Evolutionary conservation across 2,113 vertebrate species (phyloP).

Genomic region (Tautogolabrus adspersus): DNA sequence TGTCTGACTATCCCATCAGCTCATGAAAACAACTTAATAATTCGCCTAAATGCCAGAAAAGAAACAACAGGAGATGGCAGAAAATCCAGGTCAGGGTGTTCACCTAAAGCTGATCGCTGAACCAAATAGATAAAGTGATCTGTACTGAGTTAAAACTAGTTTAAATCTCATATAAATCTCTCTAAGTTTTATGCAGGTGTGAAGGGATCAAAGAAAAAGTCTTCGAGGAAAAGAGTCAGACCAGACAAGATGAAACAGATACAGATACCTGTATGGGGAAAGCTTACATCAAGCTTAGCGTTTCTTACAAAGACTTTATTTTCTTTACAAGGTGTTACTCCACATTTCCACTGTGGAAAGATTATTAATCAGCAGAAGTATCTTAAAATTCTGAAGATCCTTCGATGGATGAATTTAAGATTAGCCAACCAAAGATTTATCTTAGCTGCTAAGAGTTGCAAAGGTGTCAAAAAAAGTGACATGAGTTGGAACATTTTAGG

Average conservation of each 20-base stretch:
- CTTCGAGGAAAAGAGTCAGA: neutral
- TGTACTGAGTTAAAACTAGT: too few species aligned
- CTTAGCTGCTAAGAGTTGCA: neutral
- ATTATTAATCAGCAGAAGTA: neutral
- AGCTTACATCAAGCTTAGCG: neutral
- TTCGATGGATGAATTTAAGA: neutral
- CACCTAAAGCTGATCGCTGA: neutral
- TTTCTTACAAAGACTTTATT: neutral
- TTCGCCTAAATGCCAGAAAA: neutral
- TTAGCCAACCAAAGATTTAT: neutral
- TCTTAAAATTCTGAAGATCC: neutral
- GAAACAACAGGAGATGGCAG: too few species aligned
- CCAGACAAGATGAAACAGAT: slow-evolving; percentile 8
- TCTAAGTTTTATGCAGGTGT: neutral
- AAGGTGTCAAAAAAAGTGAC: neutral
- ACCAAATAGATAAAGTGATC: neutral
- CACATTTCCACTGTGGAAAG: too few species aligned
- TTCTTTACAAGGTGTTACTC: neutral
- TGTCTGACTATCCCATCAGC: slow-evolving; percentile 23
- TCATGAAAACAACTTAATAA: neutral
- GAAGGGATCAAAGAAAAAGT: slow-evolving; percentile 4
- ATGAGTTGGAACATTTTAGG: too few species aligned
- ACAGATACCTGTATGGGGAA: neutral
- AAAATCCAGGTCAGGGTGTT: neutral
- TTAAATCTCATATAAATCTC: too few species aligned